Base-by-base conservation (phyloP, 1,140 invertebrate species). In the Physella acuta region DNA sequence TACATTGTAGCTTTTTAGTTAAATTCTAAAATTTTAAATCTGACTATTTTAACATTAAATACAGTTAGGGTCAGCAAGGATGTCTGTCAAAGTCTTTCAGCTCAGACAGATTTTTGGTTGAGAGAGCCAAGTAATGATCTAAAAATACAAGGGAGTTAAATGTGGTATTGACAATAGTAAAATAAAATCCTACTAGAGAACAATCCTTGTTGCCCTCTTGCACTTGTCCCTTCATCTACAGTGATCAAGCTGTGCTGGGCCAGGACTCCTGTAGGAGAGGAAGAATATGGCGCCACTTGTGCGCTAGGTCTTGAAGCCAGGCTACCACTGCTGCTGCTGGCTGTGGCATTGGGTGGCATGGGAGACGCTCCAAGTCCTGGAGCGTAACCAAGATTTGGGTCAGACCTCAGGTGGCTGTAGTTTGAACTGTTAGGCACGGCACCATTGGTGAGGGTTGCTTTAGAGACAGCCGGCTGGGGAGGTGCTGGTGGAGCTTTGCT, bases 271-370 rank as follows among this genome's bases (percentile, higher is more conserved):
- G 68, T 59, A 52, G 77, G 71, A 5, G 73, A 76, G 26, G 58
- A 59, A 16, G 64, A 56, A 66, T 78, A 73, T 16, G 77, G 78
- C 14, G 72, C 62, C 26, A 80, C 77, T 66, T 78, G 79, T 3
- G 79, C 79, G 71, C 76, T 77, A 16, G 79, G 79, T n/a, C 79
- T 64, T 24, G 74, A 73, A 53, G 74, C 68, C 31, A 71, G 67
- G 8, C 36, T 53, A 53, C 62, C n/a, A 37, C 59, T 60, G 20
- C 34, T 39, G 17, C 26, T n/a, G 2, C 39, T 28, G 16, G 52
- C 37, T 67, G 37, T 16, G 3, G 28, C 34, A 3, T 28, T 28
- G 30, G 1, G 62, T 20, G 39, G 17, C n/a, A 30, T 56, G 28
- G 66, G 66, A 14, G 66, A 59, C n/a, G 26, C 56, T n/a, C 66